phyloP scores from a whole-genome alignment of 2,888 invertebrate genomes.

The Tinea semifulvella region DNA sequence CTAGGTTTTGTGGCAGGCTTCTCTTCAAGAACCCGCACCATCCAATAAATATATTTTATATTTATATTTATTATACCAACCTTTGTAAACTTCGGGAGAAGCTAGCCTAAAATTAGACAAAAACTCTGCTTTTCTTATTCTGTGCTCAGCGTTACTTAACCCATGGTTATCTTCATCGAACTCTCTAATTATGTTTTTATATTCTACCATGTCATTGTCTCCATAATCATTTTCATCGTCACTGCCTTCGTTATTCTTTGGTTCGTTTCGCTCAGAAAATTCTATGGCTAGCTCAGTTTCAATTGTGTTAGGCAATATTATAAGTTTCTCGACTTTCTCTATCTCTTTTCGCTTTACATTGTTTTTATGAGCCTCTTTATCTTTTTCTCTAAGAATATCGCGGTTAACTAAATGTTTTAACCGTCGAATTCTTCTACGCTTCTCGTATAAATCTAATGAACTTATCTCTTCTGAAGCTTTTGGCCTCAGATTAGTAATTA shows the following conservation, averaged over 20 bases:
- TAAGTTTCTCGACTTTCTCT: constrained; percentile 26
- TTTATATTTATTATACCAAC: constrained; percentile 37
- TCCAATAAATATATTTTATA: constrained; percentile 15
- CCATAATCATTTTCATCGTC: constrained; percentile 60
- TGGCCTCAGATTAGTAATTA: constrained; percentile 43
- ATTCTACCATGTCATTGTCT: constrained; percentile 55
- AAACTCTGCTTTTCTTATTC: constrained; percentile 64
- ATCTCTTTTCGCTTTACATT: constrained; percentile 26
- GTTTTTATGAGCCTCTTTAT: constrained; percentile 28
- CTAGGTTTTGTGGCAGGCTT: too few species aligned
- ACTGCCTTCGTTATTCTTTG: constrained; percentile 28
- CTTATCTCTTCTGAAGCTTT: constrained; percentile 35
- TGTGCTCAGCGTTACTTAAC: constrained; percentile 42
- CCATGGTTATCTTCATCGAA: constrained; percentile 23
- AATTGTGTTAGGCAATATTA: constrained; percentile 30
- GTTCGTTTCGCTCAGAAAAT: not conserved
- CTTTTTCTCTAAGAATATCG: constrained; percentile 29
- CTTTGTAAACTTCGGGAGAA: constrained; percentile 67
- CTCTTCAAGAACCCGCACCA: too few species aligned
- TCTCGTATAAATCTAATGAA: constrained; percentile 64
- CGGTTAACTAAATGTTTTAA: constrained; percentile 43
- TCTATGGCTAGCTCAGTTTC: constrained; percentile 19
- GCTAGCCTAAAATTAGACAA: constrained; percentile 70
- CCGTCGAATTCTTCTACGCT: constrained; percentile 51
- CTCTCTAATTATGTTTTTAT: constrained; percentile 61